Base-by-base conservation (phyloP, 1,140 invertebrate genomes). In the Drosophila bifasciata region DNA sequence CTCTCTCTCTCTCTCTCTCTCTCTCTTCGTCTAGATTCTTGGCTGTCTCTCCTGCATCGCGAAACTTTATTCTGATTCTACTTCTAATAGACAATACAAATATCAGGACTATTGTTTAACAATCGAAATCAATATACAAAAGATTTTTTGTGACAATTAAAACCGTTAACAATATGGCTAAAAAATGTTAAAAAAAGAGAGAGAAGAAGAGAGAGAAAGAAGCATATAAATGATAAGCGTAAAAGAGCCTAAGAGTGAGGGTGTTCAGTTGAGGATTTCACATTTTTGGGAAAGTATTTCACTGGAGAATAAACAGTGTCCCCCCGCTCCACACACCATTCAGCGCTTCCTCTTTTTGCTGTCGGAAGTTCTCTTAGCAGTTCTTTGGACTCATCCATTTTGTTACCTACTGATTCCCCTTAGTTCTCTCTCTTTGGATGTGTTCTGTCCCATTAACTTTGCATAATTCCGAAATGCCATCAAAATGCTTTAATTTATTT, bases 71-170 rank as follows among this genome's bases (percentile, higher is more conserved):
- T 32, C 49, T 19, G 28, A 32, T 39, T 28, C 19, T 39, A 17
- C 49, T 68, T 67, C 62, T 68, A 21, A 13, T 55, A 55, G 41
- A 68, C 64, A 68, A 68, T 68, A 68, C 28, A 56, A 68, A 68
- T 68, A 40, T 85, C 77, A 86, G 81, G 77, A 85, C 81, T 77
- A 85, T 85, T 85, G 81, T 85, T 58, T 86, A 28, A 40, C 79
- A 53, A 80, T 77, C 76, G 59, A 80, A 70, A 75, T 80, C 63
- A 86, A 85, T 86, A 77, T 60, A 86, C 70, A 71, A 72, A 72
- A 62, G 69, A 72, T 25, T 43, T 68, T 45, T 48, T 25, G 9
- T 9, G 60, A 58, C 56, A 80, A 80, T 76, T 85, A 73, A 79
- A 80, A 79, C 80, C 72, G 81, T 85, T 80, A 80, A 17, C 46